Conservation (phyloP, 2,797 vertebrate genomes). For the Arrhamphus sclerolepis region DNA sequence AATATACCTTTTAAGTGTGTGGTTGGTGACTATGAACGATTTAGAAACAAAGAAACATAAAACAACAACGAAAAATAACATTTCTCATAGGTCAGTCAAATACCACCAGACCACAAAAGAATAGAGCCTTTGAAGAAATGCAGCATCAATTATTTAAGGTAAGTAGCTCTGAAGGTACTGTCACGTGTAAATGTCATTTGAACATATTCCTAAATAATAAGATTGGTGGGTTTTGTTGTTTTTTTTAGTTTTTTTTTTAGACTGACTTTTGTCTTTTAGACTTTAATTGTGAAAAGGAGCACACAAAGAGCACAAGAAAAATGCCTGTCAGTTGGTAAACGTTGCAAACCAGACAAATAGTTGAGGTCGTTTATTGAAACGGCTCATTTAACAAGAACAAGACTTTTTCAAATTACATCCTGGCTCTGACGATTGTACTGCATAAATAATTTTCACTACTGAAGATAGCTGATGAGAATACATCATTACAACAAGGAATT, state of each 20-base stretch:
- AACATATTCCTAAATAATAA: no score
- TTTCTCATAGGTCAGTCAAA: no score
- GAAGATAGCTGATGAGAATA: background rate
- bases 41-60: background rate
- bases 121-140: no score
- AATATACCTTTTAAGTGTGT: no score
- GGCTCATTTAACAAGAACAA: constrained; percentile 21
- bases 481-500: constrained; percentile 29
- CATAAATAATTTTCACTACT: background rate
- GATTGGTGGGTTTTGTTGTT: no score
- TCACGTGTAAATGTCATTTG: no score
- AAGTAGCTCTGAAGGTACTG: no score
- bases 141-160: no score
- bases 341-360: constrained; percentile 22
- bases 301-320: background rate
- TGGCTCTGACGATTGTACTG: background rate
- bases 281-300: background rate
- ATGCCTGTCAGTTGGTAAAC: constrained; percentile 2
- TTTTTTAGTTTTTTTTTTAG: background rate
- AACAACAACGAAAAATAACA: background rate
- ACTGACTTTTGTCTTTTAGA: no score
- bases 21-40: background rate
- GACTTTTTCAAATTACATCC: constrained; percentile 13
- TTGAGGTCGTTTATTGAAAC: constrained; percentile 24
- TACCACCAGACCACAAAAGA: background rate